Evolutionary conservation across 92 coral and sea anemone genomes (phyloP).

Genomic region (Paragorgia papillata): DNA sequence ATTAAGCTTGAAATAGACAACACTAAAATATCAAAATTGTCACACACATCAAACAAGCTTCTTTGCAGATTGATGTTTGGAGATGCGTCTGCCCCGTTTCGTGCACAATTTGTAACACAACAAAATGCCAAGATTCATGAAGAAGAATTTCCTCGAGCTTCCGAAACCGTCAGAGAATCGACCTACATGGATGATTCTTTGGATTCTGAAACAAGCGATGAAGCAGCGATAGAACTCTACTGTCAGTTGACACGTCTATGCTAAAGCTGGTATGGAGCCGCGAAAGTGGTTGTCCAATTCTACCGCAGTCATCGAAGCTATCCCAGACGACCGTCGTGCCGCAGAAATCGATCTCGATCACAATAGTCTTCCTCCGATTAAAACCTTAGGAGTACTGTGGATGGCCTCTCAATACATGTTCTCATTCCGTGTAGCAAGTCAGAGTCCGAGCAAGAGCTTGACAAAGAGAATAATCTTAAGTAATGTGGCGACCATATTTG

Average conservation of each 20-base stretch:
- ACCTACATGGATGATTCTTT: slow-evolving; percentile 43
- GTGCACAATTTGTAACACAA: slow-evolving; percentile 14
- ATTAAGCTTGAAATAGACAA: too few species aligned
- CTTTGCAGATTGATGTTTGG: slow-evolving; percentile 20
- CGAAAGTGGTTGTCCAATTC: slow-evolving; percentile 27
- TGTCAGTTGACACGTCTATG: slow-evolving; percentile 26
- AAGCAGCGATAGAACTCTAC: slow-evolving; percentile 41
- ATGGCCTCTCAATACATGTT: slow-evolving; percentile 53
- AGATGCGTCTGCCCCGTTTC: slow-evolving; percentile 40
- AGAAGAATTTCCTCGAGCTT: slow-evolving; percentile 12
- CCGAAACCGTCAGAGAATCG: slow-evolving; percentile 19
- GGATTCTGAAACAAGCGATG: slow-evolving; percentile 31
- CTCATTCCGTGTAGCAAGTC: slow-evolving; percentile 43
- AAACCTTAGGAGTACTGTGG: slow-evolving; percentile 55
- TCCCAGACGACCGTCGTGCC: slow-evolving; percentile 37
- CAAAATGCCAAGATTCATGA: slow-evolving; percentile 7
- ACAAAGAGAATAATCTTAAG: slow-evolving; percentile 57
- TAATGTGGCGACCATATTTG: too few species aligned
- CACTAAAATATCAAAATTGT: too few species aligned
- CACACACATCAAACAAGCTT: too few species aligned
- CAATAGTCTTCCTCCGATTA: slow-evolving; percentile 50
- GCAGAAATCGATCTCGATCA: slow-evolving; percentile 52
- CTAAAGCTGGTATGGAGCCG: slow-evolving; percentile 23
- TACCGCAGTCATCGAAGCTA: not conserved
- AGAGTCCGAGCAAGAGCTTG: slow-evolving; percentile 29